Base-by-base conservation (phyloP, 2,113 vertebrate genomes). In the Sardina pilchardus region DNA sequence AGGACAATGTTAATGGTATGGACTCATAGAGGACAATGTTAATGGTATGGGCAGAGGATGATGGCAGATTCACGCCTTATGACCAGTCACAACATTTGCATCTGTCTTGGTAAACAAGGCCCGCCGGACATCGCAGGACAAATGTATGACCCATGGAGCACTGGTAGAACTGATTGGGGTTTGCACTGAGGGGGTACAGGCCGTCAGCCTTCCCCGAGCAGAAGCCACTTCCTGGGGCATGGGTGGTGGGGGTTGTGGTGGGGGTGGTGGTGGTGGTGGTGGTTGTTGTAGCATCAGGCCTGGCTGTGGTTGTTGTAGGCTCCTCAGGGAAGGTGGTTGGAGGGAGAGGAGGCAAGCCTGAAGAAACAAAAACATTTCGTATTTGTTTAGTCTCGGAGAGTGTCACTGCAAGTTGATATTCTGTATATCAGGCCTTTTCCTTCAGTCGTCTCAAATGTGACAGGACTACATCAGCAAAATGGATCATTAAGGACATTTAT, bases 121-220 rank as follows among this genome's bases (percentile, higher is more conserved):
- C 56, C 17, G 1, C 0, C 2, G 85, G 82, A 75, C 94, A 94
- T 10, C 0, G 84, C n/a, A 88, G 84, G 9, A 87, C 0, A 26
- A 63, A 82, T 1, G 93, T 88, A 1, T 4, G 0, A 81, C 88
- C 89, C 0, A 81, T 0, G 6, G 21, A 34, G 44, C 94, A 94
- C 30, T 94, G 92, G 86, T 91, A 92, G 81, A 92, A 93, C 30
- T 85, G n/a, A 82, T 56, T 50, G 6, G 0, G 0, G 6, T 94
- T 84, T 0, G 78, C 12, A 0, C 78, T 0, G 36, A 93, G 91
- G 53, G 0, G 0, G n/a, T 92, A 93, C 4, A 91, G 80, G 17
- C 91, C 91, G 1, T 93, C 86, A 4, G 26, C 1, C 81, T 90
- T 92, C 17, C 88, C 87, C 0, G 0, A 30, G 24, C 92, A 94